Evolutionary conservation across 2,113 vertebrate species (phyloP).

Genomic region (Chloropsis hardwickii): DNA sequence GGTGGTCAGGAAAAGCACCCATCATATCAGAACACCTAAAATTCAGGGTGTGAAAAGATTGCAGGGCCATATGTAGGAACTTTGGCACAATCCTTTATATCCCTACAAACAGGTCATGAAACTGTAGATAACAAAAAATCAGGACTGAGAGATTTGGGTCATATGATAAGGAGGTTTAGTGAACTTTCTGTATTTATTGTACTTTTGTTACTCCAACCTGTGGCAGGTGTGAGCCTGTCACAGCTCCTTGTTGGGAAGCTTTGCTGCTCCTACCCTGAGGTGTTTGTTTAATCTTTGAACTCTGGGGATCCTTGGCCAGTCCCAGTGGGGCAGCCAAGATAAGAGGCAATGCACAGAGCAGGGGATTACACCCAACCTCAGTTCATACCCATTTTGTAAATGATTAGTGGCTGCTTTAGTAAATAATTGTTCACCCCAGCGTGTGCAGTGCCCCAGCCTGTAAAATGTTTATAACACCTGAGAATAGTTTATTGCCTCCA

Average conservation of each 20-base stretch:
- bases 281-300: background rate
- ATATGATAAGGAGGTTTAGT: background rate
- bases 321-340: slow-evolving; percentile 3
- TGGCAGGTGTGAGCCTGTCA: background rate
- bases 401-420: slow-evolving; percentile 9
- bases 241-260: background rate
- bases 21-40: background rate
- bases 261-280: background rate
- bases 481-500: slow-evolving; percentile 16
- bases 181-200: background rate
- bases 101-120: background rate
- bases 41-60: background rate
- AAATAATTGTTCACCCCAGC: background rate
- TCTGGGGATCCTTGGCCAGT: background rate
- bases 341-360: background rate
- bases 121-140: background rate
- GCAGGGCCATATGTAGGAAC: background rate
- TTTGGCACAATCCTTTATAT: background rate
- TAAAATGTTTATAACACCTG: slow-evolving; percentile 6
- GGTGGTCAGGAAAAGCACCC: background rate
- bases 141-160: background rate
- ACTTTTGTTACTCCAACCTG: background rate
- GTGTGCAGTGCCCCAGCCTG: background rate
- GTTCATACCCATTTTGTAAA: background rate
- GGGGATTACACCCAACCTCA: background rate